These are phyloP conservation scores for Oceanites oceanicus DNA, from an alignment of 2,113 vertebrate genomes.

Conservation along the genomic window DNA sequence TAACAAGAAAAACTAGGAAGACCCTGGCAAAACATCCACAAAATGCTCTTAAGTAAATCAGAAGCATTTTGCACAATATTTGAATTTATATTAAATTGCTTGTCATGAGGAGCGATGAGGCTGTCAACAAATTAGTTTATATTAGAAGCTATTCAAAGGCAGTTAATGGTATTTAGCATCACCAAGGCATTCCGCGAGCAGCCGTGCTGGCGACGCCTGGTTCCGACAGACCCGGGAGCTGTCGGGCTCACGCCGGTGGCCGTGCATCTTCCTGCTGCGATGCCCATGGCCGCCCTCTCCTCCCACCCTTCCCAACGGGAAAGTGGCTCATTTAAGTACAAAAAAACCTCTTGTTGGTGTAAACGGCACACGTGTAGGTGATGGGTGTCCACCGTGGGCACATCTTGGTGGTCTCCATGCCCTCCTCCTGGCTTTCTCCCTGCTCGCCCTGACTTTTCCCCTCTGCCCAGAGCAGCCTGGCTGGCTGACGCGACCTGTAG, in stretches of 20 bases:
- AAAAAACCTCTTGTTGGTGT: neutral
- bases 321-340: neutral
- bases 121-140: neutral
- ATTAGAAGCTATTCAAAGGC: neutral
- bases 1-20: neutral
- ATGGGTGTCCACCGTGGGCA: rapidly evolving
- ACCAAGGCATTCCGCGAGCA: rapidly evolving
- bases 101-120: neutral
- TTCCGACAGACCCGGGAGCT: neutral
- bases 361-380: neutral
- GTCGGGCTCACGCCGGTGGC: neutral
- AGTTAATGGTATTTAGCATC: neutral
- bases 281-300: neutral
- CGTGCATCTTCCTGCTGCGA: neutral
- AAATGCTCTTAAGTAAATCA: neutral
- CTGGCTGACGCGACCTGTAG: neutral
- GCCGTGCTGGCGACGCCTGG: neutral
- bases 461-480: neutral
- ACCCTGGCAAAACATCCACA: neutral
- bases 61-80: neutral
- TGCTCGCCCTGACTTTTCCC: neutral
- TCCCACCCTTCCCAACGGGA: neutral
- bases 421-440: neutral
- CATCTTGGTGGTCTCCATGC: rapidly evolving
- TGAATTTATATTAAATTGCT: neutral